Base-by-base conservation (phyloP, 53 echinoderm and acorn worm species). In the Apostichopus leukothele region DNA sequence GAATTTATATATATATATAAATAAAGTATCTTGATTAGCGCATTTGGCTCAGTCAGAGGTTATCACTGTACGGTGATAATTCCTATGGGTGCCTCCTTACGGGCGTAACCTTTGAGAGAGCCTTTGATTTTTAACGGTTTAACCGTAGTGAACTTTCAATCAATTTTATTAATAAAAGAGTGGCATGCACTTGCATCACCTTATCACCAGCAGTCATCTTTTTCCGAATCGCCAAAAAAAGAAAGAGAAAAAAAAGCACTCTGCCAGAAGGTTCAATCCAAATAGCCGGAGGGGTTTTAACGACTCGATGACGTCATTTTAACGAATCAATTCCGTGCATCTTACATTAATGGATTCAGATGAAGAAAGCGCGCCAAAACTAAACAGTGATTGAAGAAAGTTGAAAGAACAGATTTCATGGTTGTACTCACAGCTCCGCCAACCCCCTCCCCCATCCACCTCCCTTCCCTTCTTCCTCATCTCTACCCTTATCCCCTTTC, bases 301-400 rank as follows among this genome's bases (percentile, higher is more conserved):
- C 85, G 85, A 85, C 85, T 85, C 16, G 61, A 50, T 85, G 85
- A 85, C 85, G 85, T 85, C 85, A 85, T 67, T 39, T 67, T 85
- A 60, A 67, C 85, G 67, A 85, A 85, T 85, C 85, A 67, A 85
- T 85, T 27, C 27, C 20, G 27, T 14, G 50, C 85, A 19, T 85
- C 66, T 85, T 85, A 85, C 85, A 67, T 85, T 85, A 85, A 67
- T 83, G 16, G 85, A 85, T 25, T 39, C 26, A 39, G 51, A 60
- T 85, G 85, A n/a, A 25, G 12, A 50, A 67, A 85, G 63, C 67
- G 27, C 27, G 85, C 85, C 85, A 85, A 85, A 50, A 85, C 67
- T 67, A 27, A 7, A 39, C 10, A 39, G 50, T 39, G 77, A 39
- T 51, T 76, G 50, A 50, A 14, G 74, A 74, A 25, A 19, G 25